Base-by-base conservation (phyloP, 2,797 vertebrate genomes). In the Melopsittacus undulatus region DNA sequence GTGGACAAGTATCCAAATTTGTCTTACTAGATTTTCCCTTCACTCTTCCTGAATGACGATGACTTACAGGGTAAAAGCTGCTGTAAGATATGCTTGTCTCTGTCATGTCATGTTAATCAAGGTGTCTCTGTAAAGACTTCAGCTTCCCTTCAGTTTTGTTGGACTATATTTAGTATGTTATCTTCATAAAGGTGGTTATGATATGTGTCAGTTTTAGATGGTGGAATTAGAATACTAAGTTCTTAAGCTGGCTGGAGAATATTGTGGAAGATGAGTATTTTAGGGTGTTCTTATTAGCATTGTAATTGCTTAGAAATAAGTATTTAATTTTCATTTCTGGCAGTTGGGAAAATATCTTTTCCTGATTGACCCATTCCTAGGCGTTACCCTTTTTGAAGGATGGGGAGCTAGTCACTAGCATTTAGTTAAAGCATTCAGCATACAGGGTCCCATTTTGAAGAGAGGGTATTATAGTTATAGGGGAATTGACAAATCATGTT, bases 91-190 rank as follows among this genome's bases (percentile, higher is more conserved):
- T 89, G 32, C 52, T 94, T 45, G 8, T 87, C 45, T 80, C 57
- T 91, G 77, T 90, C 70, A 84, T 69, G 63, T 94, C 68, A 30
- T 0, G 14, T 94, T 94, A 91, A 72, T 93, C 57, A 78, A 83
- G 34, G 22, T 91, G 23, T 70, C 83, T 94, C 84, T 83, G 30
- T 57, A 81, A 91, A 89, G 69, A 26, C 62, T 94, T 91, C 5
- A 76, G 56, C 72, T 92, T 88, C 19, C 83, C 42, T 72, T 92
- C 36, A 67, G 48, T 92, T 91, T 66, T 94, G 10, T 89, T 79
- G 45, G 42, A 69, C 67, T 96, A 67, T 94, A 66, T 94, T 94
- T 95, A 72, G 52, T 72, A 49, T 49, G 21, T 77, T 92, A 38
- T 90, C 59, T 90, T 90, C 7, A 3, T 90, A 81, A 87, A 83